These are phyloP conservation scores for Colistium nudipinnis DNA, from an alignment of 2,113 vertebrate species.

Conservation along the genomic window DNA sequence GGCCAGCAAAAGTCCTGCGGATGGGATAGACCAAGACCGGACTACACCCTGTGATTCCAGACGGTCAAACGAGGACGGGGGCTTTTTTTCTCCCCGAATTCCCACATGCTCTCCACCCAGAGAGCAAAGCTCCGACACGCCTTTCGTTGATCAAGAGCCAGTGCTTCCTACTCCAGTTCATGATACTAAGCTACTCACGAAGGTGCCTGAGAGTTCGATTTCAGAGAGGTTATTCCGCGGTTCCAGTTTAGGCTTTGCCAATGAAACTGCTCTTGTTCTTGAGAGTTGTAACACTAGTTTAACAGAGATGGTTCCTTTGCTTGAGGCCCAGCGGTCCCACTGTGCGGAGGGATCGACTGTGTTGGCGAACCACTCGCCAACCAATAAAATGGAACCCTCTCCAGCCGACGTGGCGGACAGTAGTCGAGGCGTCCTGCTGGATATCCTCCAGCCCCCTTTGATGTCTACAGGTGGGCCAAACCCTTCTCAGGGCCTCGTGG, in stretches of 20 bases:
- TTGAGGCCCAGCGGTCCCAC: conserved; percentile 62
- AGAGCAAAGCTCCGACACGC: conserved; percentile 29
- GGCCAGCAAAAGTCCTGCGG: conserved; percentile 3
- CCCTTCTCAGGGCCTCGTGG: conserved; percentile 51
- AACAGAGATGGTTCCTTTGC: conserved; percentile 67
- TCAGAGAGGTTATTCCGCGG: conserved; percentile 54
- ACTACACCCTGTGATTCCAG: conserved; percentile 7
- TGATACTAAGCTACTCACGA: conserved; percentile 54
- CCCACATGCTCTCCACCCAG: background rate
- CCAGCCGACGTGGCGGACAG: conserved; percentile 43
- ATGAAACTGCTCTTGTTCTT: conserved; percentile 67
- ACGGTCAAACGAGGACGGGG: conserved; percentile 10
- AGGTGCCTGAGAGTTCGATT: conserved; percentile 51
- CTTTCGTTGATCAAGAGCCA: conserved; percentile 33
- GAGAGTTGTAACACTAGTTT: conserved; percentile 67
- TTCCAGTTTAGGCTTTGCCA: conserved; percentile 51
- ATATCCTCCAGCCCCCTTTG: conserved; percentile 58
- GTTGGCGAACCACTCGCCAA: conserved; percentile 61
- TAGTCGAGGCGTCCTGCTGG: conserved; percentile 42
- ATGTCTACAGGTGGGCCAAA: conserved; percentile 47
- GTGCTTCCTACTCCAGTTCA: conserved; percentile 41
- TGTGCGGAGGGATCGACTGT: conserved; percentile 62
- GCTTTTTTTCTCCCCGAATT: conserved; percentile 8
- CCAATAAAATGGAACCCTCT: conserved; percentile 24
- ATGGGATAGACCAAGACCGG: conserved; percentile 11